Conservation (phyloP, 2,113 vertebrate species). For the Myanophis thanlyinensis region DNA sequence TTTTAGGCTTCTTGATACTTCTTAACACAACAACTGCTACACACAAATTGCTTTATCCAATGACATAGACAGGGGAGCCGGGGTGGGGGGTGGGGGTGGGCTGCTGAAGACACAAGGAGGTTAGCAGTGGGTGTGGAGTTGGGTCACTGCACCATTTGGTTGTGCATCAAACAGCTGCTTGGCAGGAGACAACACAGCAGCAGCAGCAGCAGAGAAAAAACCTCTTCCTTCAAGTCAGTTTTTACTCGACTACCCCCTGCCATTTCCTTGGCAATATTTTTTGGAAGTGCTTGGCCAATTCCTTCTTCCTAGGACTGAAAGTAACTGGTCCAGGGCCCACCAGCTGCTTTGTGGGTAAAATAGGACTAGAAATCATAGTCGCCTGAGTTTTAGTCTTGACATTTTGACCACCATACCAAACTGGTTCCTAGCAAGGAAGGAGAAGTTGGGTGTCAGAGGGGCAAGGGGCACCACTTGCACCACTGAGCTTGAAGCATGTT, state of each 20-base stretch:
- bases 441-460: neutral
- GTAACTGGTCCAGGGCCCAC: neutral
- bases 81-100: neutral
- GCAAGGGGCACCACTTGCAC: neutral
- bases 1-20: neutral
- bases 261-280: neutral
- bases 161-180: neutral
- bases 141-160: neutral
- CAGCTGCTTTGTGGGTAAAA: neutral
- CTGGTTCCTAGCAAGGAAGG: neutral
- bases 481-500: neutral
- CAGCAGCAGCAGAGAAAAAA: neutral
- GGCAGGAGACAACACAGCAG: neutral
- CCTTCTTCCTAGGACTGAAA: neutral
- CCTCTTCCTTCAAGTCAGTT: neutral
- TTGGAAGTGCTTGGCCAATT: neutral
- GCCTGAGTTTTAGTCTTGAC: neutral
- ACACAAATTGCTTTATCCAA: neutral
- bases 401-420: neutral
- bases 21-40: neutral
- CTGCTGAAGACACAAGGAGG: neutral
- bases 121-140: neutral
- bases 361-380: neutral
- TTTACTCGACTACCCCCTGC: neutral
- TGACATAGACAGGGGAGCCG: neutral